A percentile compares a stretch with the other conserved stretches of the same genome.
phyloP scores from a whole-genome alignment of 1,140 invertebrate genomes.

The Lanistes nyassanus region DNA sequence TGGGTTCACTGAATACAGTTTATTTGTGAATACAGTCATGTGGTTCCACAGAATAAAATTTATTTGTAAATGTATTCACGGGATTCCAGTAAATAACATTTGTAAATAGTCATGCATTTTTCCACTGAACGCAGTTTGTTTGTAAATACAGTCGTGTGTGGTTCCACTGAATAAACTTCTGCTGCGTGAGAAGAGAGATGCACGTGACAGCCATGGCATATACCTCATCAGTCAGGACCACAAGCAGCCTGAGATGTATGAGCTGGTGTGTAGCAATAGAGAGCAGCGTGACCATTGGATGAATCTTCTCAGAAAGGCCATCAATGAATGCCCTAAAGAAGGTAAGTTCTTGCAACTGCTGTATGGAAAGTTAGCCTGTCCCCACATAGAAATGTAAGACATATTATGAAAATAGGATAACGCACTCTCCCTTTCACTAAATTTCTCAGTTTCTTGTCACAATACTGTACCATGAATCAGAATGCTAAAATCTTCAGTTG shows the following conservation, averaged over 20 bases:
- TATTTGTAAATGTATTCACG: no score
- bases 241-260: constrained; percentile 93
- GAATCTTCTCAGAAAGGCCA: constrained; percentile 78
- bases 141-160: constrained; percentile 80
- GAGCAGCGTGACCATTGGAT: constrained; percentile 92
- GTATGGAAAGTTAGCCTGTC: no score
- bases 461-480: no score
- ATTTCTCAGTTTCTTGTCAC: no score
- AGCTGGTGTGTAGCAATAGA: constrained; percentile 87
- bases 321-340: constrained; percentile 70
- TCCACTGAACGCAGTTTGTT: not conserved
- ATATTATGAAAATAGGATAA: no score
- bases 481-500: no score
- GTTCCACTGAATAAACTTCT: constrained; percentile 90
- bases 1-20: not conserved
- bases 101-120: no score
- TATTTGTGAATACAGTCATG: not conserved
- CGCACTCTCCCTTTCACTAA: no score
- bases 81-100: no score
- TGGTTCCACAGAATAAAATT: no score
- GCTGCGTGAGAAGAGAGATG: constrained; percentile 90
- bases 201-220: constrained; percentile 84
- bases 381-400: no score
- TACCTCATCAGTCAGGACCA: constrained; percentile 78
- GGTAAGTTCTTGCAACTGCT: constrained; percentile 63